Evolutionary conservation across 1,140 invertebrate genomes (phyloP), one percentile per base, ranked within the genome.

Genomic region (Meloidogyne chitwoodi): DNA sequence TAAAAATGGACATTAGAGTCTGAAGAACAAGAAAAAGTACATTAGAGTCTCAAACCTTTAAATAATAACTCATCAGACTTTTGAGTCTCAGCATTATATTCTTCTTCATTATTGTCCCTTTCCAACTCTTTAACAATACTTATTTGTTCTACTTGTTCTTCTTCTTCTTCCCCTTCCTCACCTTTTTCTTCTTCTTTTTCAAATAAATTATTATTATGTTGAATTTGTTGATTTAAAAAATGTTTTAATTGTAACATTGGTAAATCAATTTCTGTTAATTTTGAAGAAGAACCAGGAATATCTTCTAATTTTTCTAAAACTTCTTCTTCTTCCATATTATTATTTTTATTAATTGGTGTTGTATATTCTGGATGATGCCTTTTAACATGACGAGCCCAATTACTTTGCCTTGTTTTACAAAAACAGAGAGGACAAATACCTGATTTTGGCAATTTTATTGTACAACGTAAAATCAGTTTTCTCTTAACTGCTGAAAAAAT

Each of bases 351-450:
- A 56, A 56, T 56, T 10, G 41, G 29, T 64, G 56, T 24, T 22
- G 71, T 64, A 34, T 64, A 73, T 31, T 73, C 71, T 64, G 71
- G 71, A 34, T 73, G 71, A 26, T 73, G 71, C 6, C 71, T 19
- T 48, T 73, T 73, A 22, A 73, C 22, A 14, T 73, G 71, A 12
- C 71, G 56, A 63, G 56, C 64, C 71, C 71, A 73, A 63, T 73
- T 73, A 64, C 71, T 64, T 24, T 61, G 56, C 5, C 56, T 38
- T 26, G 71, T 73, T 31, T 22, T 73, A 24, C 31, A 63, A 24
- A 61, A 29, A 48, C 71, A 73, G 12, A 73, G 22, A 26, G 71
- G 71, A 22, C 71, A 73, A 24, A 73, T 64, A 6, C 64, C 64
- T 24, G 41, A 56, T 11, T 63, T 61, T 31, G 71, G 71, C 22